phyloP scores from a whole-genome alignment of 23 tunicate genomes.

The Corella eumyota region DNA sequence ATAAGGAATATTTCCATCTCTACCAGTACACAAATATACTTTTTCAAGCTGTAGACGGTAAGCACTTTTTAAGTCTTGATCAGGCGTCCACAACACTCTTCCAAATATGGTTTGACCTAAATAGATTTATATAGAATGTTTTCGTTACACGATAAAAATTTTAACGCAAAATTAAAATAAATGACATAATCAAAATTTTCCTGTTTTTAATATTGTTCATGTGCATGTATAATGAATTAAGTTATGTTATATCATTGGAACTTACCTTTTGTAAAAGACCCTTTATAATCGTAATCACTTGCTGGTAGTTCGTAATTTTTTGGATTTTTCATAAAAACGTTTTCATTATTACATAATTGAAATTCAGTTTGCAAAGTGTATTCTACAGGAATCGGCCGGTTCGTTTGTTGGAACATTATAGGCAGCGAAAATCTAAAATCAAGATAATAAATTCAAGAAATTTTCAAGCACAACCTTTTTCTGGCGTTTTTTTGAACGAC shows the following conservation, averaged over 20 bases:
- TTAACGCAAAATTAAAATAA: not conserved
- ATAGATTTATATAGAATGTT: not conserved
- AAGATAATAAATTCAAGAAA: not conserved
- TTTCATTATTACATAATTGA: constrained; percentile 90
- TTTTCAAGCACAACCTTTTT: not conserved
- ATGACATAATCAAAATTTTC: too few relatives aligned
- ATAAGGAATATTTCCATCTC: constrained; percentile 77
- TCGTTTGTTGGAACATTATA: constrained; percentile 91
- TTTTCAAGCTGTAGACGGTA: constrained; percentile 88
- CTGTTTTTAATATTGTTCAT: too few relatives aligned
- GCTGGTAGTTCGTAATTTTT: constrained; percentile 28
- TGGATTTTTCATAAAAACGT: constrained; percentile 87
- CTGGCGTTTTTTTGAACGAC: not conserved
- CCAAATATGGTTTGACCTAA: constrained; percentile 90
- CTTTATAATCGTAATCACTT: constrained; percentile 82
- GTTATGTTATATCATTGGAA: not conserved
- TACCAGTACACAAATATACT: constrained; percentile 93
- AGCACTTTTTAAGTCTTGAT: constrained; percentile 86
- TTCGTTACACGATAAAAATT: not conserved
- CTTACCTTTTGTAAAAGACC: constrained; percentile 90
- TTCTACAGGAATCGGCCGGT: constrained; percentile 94
- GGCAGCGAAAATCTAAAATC: constrained; percentile 59
- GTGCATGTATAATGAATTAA: too few relatives aligned
- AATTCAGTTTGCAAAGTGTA: constrained; percentile 85
- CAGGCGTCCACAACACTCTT: constrained; percentile 89